These are phyloP conservation scores for Schizopygopsis pylzovi DNA, from an alignment of 2,797 vertebrate genomes.

Conservation along the genomic window DNA sequence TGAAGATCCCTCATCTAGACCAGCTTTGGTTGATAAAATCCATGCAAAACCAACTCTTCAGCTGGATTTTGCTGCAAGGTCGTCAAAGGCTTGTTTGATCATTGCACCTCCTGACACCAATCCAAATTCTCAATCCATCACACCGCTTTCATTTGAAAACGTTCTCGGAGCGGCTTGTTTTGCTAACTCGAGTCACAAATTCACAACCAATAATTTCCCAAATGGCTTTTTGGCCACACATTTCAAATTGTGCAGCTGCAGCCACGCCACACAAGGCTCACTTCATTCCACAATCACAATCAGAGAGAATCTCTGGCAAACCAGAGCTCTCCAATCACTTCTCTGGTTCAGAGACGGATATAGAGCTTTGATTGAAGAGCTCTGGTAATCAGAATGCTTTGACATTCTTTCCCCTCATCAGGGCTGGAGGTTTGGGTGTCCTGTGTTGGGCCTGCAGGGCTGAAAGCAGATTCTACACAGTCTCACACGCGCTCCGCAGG, in stretches of 20 bases:
- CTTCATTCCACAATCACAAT: conserved; percentile 68
- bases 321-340: conserved; percentile 57
- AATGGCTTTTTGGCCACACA: conserved; percentile 41
- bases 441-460: conserved; percentile 41
- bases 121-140: conserved; percentile 22
- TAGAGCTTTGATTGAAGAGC: conserved; percentile 64
- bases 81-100: conserved; percentile 15
- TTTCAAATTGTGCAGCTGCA: conserved; percentile 50
- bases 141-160: conserved; percentile 12
- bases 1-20: background rate
- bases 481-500: background rate
- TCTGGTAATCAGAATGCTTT: conserved; percentile 59
- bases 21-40: background rate
- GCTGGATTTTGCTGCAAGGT: background rate
- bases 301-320: conserved; percentile 61
- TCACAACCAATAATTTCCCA: conserved; percentile 55
- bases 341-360: conserved; percentile 32
- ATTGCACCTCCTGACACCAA: background rate
- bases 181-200: conserved; percentile 53
- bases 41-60: background rate
- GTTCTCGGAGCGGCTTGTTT: conserved; percentile 39
- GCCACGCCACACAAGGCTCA: conserved; percentile 36
- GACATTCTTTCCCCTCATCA: conserved; percentile 59
- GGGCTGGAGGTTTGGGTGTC: conserved; percentile 39
- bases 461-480: conserved; percentile 48